Conservation (phyloP, 2,797 vertebrate species). For the Iguana delicatissima region DNA sequence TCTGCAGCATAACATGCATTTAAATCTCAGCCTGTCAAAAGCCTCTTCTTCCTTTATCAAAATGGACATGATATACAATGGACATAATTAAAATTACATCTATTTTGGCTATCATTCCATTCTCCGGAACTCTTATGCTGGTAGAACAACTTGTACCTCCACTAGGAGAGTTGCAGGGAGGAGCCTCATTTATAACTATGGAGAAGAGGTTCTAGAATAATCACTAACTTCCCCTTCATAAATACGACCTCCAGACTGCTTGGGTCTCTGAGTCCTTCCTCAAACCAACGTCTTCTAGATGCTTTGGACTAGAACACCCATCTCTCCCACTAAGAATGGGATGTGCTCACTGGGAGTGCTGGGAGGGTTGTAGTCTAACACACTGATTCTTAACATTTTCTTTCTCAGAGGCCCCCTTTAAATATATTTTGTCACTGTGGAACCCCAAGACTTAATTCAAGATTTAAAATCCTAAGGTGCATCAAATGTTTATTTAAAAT, state of each 20-base stretch:
- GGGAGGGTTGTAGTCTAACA: not conserved
- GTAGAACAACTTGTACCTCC: not conserved
- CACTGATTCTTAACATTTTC: too few species aligned
- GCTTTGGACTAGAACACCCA: not conserved
- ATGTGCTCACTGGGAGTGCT: not conserved
- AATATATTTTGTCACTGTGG: too few species aligned
- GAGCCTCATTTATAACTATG: not conserved
- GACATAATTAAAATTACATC: not conserved
- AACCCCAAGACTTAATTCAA: too few species aligned
- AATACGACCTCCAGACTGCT: not conserved
- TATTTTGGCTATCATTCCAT: not conserved
- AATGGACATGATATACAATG: too few species aligned
- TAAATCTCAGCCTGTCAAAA: too few species aligned
- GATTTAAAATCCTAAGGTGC: too few species aligned
- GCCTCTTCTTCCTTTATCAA: too few species aligned
- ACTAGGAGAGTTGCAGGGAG: not conserved
- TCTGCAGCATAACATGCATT: too few species aligned
- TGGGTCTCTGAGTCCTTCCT: not conserved
- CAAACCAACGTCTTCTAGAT: not conserved
- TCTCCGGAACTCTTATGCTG: not conserved
- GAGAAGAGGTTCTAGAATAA: not conserved
- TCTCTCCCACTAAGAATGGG: not conserved
- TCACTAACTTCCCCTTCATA: not conserved
- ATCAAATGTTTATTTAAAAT: too few species aligned
- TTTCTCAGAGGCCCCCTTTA: too few species aligned